Percentiles rank a stretch among this genome's conserved stretches.
Evolutionary conservation across 2,113 vertebrate genomes (phyloP).

Genomic region (Hiodon tergisus): DNA sequence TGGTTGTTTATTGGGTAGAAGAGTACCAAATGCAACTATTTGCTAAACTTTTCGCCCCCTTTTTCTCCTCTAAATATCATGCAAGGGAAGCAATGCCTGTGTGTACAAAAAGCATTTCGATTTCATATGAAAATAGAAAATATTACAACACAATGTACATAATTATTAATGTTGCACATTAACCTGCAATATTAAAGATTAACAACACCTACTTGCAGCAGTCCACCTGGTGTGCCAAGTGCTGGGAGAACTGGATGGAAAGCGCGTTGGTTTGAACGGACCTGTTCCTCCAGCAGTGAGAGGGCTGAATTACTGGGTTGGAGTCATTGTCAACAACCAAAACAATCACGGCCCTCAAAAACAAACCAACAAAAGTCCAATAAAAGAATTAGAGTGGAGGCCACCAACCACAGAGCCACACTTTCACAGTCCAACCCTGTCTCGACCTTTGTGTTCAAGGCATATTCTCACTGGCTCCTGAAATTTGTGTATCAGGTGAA

Average conservation of each 20-base stretch:
- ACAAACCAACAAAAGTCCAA: not conserved
- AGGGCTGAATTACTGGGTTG: not conserved
- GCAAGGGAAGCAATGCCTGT: constrained; percentile 50
- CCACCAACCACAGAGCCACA: not conserved
- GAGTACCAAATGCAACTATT: constrained; percentile 69
- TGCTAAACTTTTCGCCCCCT: constrained; percentile 49
- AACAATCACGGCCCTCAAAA: not conserved
- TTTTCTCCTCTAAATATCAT: constrained; percentile 53
- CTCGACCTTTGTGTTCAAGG: not conserved
- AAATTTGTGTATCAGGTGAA: not conserved
- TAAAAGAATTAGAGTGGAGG: constrained; percentile 1
- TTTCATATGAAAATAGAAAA: constrained; percentile 72
- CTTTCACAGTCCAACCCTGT: no score
- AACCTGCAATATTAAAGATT: constrained; percentile 60
- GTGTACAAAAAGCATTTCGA: constrained; percentile 60
- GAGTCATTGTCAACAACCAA: not conserved
- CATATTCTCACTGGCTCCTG: not conserved
- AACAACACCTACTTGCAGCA: constrained; percentile 48
- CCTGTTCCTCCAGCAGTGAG: constrained; percentile 33
- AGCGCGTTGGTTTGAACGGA: constrained; percentile 26
- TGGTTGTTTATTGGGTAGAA: constrained; percentile 61
- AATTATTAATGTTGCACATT: constrained; percentile 54
- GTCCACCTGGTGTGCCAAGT: constrained; percentile 46
- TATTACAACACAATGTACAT: constrained; percentile 65
- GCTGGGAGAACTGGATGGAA: constrained; percentile 34